These are phyloP conservation scores for Brachyistius frenatus DNA, from an alignment of 2,113 vertebrate genomes.

Conservation along the genomic window DNA sequence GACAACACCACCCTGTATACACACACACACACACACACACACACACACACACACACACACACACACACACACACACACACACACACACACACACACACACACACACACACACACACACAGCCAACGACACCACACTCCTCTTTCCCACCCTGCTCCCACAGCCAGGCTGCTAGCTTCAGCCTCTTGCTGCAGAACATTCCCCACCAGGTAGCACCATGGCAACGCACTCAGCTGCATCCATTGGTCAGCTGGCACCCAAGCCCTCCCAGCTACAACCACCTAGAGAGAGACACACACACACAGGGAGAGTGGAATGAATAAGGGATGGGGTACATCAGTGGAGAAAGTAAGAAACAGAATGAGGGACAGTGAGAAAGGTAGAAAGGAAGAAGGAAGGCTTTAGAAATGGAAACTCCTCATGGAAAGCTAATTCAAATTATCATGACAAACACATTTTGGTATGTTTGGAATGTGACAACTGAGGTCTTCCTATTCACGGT, in stretches of 20 bases:
- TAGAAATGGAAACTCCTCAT: constrained; percentile 3
- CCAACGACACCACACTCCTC: constrained; percentile 24
- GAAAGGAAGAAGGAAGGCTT: not conserved
- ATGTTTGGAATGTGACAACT: not conserved
- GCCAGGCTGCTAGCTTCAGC: constrained; percentile 51
- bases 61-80: constrained; percentile 31
- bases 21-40: constrained; percentile 22
- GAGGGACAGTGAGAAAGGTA: not conserved
- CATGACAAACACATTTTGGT: constrained; percentile 13
- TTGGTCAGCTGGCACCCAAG: constrained; percentile 61
- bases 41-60: not conserved
- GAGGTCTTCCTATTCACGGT: constrained; percentile 7
- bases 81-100: constrained; percentile 4
- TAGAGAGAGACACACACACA: constrained; percentile 24
- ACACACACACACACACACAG: constrained; percentile 18
- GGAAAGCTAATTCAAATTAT: not conserved
- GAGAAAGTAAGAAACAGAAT: not conserved
- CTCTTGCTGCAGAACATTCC: constrained; percentile 60
- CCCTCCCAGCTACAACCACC: constrained; percentile 54
- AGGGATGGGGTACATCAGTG: not conserved
- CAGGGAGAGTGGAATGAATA: constrained; percentile 1
- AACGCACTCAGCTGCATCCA: constrained; percentile 76
- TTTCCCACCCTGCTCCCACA: constrained; percentile 41
- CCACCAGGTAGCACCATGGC: constrained; percentile 79
- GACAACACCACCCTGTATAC: constrained; percentile 26